Conservation (phyloP, 2,797 vertebrate genomes). For the Cetoscarus ocellatus region DNA sequence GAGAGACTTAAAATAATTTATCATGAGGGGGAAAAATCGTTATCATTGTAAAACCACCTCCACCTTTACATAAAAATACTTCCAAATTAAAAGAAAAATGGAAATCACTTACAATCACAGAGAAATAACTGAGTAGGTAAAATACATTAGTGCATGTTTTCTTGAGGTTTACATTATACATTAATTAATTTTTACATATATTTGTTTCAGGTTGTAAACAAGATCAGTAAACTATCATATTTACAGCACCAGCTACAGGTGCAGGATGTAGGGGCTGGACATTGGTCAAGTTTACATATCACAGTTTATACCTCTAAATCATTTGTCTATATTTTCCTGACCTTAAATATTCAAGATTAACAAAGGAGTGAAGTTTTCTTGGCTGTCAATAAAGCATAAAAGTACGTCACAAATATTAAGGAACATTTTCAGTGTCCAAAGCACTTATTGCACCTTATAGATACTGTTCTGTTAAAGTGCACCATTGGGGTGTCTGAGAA, state of each 20-base stretch:
- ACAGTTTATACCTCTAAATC: neutral
- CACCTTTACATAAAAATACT: too few relatives aligned
- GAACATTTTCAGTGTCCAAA: slow-evolving; percentile 8
- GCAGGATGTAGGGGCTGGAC: slow-evolving; percentile 22
- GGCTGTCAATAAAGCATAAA: neutral
- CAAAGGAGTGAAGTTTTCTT: slow-evolving; percentile 13
- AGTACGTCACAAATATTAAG: slow-evolving; percentile 12
- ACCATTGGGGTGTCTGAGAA: slow-evolving; percentile 4
- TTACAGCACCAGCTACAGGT: slow-evolving; percentile 19
- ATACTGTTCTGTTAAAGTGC: slow-evolving; percentile 29
- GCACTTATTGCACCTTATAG: slow-evolving; percentile 19
- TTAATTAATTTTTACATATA: slow-evolving; percentile 43
- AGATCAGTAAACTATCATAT: slow-evolving; percentile 51
- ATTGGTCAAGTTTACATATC: slow-evolving; percentile 45
- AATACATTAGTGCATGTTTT: too few relatives aligned
- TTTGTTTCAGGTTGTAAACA: slow-evolving; percentile 27
- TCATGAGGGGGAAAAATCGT: too few relatives aligned
- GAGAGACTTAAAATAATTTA: too few relatives aligned
- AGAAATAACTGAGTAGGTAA: too few relatives aligned
- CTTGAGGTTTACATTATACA: neutral
- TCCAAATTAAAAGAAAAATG: too few relatives aligned
- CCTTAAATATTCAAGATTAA: neutral
- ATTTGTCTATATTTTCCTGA: slow-evolving; percentile 6
- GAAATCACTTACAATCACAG: too few relatives aligned
- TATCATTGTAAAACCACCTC: too few relatives aligned